These are phyloP conservation scores for Balanococcus diminutus DNA, from an alignment of 2,888 invertebrate genomes.

Conservation along the genomic window DNA sequence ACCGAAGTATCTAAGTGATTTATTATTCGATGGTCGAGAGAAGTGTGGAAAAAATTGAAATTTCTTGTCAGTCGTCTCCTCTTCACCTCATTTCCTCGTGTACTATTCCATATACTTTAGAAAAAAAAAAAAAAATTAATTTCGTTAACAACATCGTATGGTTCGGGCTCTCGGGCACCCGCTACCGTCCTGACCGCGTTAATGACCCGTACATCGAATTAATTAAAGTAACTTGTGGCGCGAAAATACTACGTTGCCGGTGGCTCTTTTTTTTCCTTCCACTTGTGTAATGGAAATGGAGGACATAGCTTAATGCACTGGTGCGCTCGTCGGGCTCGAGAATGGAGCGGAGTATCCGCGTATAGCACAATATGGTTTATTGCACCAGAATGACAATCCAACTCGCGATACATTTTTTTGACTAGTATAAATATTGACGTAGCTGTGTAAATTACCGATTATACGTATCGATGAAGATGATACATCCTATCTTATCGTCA, in stretches of 20 bases:
- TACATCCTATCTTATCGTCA: not conserved
- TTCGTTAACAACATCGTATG: not conserved
- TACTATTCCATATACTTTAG: not conserved
- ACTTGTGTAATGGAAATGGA: too few relatives aligned
- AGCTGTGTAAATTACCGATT: slow-evolving; percentile 23
- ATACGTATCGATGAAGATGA: not conserved
- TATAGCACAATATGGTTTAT: not conserved
- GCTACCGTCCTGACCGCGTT: not conserved
- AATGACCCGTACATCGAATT: slow-evolving; percentile 23
- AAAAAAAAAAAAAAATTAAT: not conserved
- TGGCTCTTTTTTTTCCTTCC: not conserved
- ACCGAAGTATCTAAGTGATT: not conserved
- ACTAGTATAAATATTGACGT: slow-evolving; percentile 13
- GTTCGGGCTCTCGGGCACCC: not conserved
- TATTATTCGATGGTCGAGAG: not conserved
- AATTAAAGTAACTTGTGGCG: slow-evolving; percentile 9
- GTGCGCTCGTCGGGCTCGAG: not conserved
- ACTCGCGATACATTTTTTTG: not conserved
- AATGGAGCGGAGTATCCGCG: not conserved
- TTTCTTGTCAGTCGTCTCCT: not conserved
- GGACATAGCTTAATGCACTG: not conserved
- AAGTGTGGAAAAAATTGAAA: not conserved
- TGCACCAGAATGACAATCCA: not conserved
- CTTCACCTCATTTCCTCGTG: not conserved
- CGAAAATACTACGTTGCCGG: not conserved